Percentiles rank a stretch among this genome's conserved stretches.
Conservation (phyloP, 1,140 invertebrate species). For the Drosophila ercepeae region DNA sequence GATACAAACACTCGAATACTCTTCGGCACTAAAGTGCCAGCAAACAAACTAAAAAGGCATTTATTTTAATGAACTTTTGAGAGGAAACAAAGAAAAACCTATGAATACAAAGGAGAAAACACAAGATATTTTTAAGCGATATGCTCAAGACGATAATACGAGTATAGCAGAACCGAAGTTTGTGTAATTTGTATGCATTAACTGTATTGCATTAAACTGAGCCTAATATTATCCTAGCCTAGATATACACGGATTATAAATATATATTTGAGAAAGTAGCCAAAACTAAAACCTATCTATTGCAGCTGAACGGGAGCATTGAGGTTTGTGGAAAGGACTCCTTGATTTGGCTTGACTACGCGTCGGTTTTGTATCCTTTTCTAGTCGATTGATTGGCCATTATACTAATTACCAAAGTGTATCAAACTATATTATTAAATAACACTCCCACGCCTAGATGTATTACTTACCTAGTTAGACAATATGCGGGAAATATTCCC, state of each 20-base stretch:
- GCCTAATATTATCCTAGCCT: constrained; percentile 26
- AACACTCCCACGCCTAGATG: constrained; percentile 35
- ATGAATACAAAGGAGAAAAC: constrained; percentile 38
- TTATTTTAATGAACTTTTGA: constrained; percentile 80
- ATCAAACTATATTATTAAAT: constrained; percentile 27
- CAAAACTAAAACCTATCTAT: constrained; percentile 13
- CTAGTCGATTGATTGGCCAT: constrained; percentile 34
- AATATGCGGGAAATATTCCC: constrained; percentile 80
- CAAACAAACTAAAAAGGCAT: constrained; percentile 77
- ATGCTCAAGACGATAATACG: constrained; percentile 18
- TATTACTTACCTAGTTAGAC: constrained; percentile 76
- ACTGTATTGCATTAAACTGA: constrained; percentile 27
- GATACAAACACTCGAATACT: constrained; percentile 53
- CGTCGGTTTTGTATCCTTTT: constrained; percentile 9
- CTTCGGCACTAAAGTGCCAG: constrained; percentile 46
- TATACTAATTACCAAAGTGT: constrained; percentile 12
- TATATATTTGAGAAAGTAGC: constrained; percentile 34
- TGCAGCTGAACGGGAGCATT: constrained; percentile 32
- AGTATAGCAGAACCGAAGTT: constrained; percentile 28
- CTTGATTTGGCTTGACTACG: constrained; percentile 18
- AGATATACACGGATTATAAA: constrained; percentile 17
- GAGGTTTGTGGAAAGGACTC: constrained; percentile 17
- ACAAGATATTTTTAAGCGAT: constrained; percentile 31
- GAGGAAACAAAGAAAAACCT: constrained; percentile 30
- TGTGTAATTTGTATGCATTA: constrained; percentile 40